These are phyloP conservation scores for Oncorhynchus nerka DNA, from an alignment of 2,113 vertebrate species.

Conservation along the genomic window DNA sequence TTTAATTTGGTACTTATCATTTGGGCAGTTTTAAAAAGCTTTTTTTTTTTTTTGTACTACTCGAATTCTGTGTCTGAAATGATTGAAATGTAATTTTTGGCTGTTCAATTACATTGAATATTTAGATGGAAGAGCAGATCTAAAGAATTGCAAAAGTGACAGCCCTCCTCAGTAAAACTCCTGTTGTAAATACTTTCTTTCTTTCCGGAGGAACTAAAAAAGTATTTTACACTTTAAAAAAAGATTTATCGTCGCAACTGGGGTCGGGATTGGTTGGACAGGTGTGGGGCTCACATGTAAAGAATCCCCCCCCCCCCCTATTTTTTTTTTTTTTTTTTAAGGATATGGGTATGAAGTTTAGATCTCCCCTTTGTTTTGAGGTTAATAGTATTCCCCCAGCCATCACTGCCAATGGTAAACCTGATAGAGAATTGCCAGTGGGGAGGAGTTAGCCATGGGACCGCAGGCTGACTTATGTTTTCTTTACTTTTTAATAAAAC, in stretches of 20 bases:
- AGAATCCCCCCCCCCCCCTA: slow-evolving; percentile 4
- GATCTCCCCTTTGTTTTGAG: slow-evolving; percentile 33
- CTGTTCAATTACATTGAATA: slow-evolving; percentile 24
- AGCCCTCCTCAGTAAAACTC: slow-evolving; percentile 44
- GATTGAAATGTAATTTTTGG: slow-evolving; percentile 6
- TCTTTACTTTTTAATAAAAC: slow-evolving; percentile 70
- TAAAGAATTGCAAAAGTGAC: slow-evolving; percentile 40
- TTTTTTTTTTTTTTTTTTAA: not conserved
- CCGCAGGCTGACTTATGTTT: slow-evolving; percentile 26
- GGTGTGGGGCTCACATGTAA: slow-evolving; percentile 52
- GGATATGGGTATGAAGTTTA: slow-evolving; percentile 40
- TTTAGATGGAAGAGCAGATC: slow-evolving; percentile 2
- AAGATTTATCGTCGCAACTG: slow-evolving; percentile 67
- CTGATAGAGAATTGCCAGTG: slow-evolving; percentile 36
- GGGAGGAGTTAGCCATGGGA: slow-evolving; percentile 8
- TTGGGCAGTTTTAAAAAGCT: not conserved
- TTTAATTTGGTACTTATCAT: slow-evolving; percentile 16
- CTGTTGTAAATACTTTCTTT: slow-evolving; percentile 65
- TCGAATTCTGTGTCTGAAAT: slow-evolving; percentile 19
- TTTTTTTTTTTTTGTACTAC: slow-evolving; percentile 45
- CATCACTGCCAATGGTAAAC: slow-evolving; percentile 65
- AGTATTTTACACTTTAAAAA: slow-evolving; percentile 57
- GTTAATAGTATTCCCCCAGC: slow-evolving; percentile 18
- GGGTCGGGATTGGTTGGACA: slow-evolving; percentile 25
- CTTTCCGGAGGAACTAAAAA: slow-evolving; percentile 56